Evolutionary conservation across 2,113 vertebrate species (phyloP).

Genomic region (Leptocoma aspasia): DNA sequence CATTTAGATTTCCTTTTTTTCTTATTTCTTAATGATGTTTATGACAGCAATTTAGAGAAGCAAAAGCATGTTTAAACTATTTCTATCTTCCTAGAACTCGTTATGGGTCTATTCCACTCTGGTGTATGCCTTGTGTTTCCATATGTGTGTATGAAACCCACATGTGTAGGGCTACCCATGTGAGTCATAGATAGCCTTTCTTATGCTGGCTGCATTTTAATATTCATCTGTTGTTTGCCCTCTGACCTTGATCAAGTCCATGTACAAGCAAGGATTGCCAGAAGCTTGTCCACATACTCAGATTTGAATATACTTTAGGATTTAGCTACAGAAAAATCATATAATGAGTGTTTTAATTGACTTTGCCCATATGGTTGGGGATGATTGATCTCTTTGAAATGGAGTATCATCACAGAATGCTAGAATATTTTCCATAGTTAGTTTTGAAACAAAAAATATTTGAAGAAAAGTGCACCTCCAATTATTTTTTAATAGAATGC

Average conservation of each 20-base stretch:
- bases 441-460: neutral
- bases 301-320: neutral
- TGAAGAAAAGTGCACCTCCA: neutral
- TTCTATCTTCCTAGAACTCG: neutral
- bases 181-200: neutral
- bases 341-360: neutral
- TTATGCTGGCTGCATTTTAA: neutral
- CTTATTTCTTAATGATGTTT: neutral
- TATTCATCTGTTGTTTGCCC: neutral
- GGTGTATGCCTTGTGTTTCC: neutral
- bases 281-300: neutral
- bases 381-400: neutral
- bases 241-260: neutral
- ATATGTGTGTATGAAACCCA: neutral
- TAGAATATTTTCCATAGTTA: neutral
- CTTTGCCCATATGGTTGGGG: neutral
- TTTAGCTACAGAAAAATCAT: neutral
- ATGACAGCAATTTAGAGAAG: neutral
- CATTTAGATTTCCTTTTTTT: neutral
- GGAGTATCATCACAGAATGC: neutral
- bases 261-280: neutral
- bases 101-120: neutral
- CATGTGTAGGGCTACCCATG: accelerated
- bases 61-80: neutral
- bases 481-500: neutral